Evolutionary conservation across 2,888 invertebrate species (phyloP).

Genomic region (Protodeltote pygarga): DNA sequence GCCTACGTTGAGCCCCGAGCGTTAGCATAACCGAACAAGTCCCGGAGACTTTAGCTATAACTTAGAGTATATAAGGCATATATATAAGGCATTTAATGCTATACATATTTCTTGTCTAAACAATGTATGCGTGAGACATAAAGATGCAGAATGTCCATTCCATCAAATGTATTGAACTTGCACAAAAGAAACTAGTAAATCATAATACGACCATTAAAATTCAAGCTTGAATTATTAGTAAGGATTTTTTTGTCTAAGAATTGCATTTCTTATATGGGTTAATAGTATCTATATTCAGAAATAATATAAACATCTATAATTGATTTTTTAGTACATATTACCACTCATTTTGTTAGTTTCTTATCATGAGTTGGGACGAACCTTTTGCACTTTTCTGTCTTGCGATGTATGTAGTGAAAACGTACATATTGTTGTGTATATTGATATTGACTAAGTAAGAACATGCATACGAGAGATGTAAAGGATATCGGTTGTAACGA

Average conservation of each 20-base stretch:
- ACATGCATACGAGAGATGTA: conserved; percentile 47
- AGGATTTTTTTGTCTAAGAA: too few relatives aligned
- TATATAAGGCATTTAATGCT: conserved; percentile 56
- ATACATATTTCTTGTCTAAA: conserved; percentile 62
- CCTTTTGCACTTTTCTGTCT: conserved; percentile 17
- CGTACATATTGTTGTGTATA: conserved; percentile 64
- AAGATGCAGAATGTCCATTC: conserved; percentile 45
- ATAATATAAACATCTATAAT: too few relatives aligned
- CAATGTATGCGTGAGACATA: conserved; percentile 50
- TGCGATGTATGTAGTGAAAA: conserved; percentile 39
- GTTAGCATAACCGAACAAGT: conserved; percentile 32
- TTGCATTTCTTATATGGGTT: too few relatives aligned
- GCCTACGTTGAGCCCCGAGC: conserved; percentile 21
- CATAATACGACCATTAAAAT: not conserved
- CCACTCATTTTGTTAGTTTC: too few relatives aligned
- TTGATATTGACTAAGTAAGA: conserved; percentile 62
- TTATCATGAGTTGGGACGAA: too few relatives aligned
- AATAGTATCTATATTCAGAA: too few relatives aligned
- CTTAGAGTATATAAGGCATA: conserved; percentile 39
- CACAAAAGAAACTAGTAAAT: too few relatives aligned
- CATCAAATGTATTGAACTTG: not conserved
- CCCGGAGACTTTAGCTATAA: conserved; percentile 47
- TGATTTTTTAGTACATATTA: too few relatives aligned
- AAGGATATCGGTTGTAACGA: conserved; percentile 65
- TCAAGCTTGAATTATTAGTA: too few relatives aligned